Percentiles rank a stretch among this genome's conserved stretches.
phyloP scores from a whole-genome alignment of 2,888 invertebrate genomes.

The Hemistola chrysoprasaria region DNA sequence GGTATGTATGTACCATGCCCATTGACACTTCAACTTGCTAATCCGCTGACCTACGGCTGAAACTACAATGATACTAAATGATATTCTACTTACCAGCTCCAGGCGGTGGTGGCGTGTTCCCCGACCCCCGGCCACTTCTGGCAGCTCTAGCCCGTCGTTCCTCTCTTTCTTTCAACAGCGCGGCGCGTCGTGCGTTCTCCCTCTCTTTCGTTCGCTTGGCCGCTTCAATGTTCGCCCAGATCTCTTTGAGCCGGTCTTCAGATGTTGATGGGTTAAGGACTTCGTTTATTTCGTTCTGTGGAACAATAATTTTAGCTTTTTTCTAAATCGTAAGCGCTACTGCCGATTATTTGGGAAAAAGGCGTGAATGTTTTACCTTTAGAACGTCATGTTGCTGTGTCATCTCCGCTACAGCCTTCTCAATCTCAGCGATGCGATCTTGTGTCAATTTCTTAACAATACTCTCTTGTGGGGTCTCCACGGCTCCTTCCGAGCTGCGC shows the following conservation, averaged over 20 bases:
- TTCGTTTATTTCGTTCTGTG: constrained; percentile 74
- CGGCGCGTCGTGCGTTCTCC: constrained; percentile 83
- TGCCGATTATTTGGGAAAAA: too few species aligned
- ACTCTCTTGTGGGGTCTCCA: constrained; percentile 88
- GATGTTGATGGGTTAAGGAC: constrained; percentile 75
- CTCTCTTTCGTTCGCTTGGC: constrained; percentile 87
- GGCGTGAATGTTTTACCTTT: too few species aligned
- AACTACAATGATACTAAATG: too few species aligned
- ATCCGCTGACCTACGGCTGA: too few species aligned
- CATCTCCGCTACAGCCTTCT: constrained; percentile 86
- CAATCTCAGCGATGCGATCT: constrained; percentile 90
- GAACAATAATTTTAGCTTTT: not conserved
- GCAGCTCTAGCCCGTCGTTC: constrained; percentile 84
- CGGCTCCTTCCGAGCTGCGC: constrained; percentile 82
- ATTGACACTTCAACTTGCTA: too few species aligned
- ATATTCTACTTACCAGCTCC: constrained; percentile 28
- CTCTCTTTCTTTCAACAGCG: constrained; percentile 86
- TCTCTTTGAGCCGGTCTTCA: constrained; percentile 88
- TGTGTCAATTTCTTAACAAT: constrained; percentile 89
- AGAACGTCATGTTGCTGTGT: constrained; percentile 88
- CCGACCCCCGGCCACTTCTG: constrained; percentile 80
- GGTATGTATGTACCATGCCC: too few species aligned
- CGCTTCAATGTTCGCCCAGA: constrained; percentile 89
- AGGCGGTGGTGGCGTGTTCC: constrained; percentile 37
- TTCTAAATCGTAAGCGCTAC: too few species aligned